These are phyloP conservation scores for Stegodyphus dumicola DNA, from an alignment of 1,140 invertebrate genomes.

Conservation along the genomic window DNA sequence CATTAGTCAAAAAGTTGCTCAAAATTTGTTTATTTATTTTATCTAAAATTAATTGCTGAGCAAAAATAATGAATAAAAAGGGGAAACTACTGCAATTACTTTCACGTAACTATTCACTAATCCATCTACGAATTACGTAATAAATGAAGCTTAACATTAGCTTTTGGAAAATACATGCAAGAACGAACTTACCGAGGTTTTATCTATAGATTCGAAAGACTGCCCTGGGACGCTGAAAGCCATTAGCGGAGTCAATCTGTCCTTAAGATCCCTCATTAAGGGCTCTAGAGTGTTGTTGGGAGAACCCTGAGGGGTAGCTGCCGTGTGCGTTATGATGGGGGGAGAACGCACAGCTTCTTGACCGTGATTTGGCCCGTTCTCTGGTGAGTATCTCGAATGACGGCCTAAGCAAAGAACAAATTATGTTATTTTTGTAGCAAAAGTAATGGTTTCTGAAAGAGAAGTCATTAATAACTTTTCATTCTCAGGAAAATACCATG, in stretches of 20 bases:
- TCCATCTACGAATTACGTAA: too few relatives aligned
- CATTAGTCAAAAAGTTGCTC: too few relatives aligned
- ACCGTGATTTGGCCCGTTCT: slow-evolving; percentile 1
- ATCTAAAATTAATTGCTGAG: too few relatives aligned
- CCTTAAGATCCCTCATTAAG: slow-evolving; percentile 73
- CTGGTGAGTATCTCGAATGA: slow-evolving; percentile 18
- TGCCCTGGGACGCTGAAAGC: slow-evolving; percentile 69
- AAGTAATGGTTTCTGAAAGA: neutral
- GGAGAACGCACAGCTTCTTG: slow-evolving; percentile 67
- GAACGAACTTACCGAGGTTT: slow-evolving; percentile 62
- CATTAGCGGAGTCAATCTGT: slow-evolving; percentile 70
- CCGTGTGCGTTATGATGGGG: slow-evolving; percentile 94
- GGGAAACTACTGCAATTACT: too few relatives aligned
- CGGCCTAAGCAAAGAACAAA: neutral
- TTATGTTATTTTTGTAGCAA: neutral
- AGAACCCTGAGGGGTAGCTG: slow-evolving; percentile 93
- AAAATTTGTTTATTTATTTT: too few relatives aligned
- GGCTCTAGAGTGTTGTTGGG: slow-evolving; percentile 88
- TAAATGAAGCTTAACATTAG: too few relatives aligned
- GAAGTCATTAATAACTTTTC: too few relatives aligned
- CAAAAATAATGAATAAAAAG: too few relatives aligned
- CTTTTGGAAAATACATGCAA: too few relatives aligned
- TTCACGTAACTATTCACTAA: too few relatives aligned
- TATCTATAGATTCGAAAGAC: slow-evolving; percentile 75
- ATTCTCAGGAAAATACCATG: too few relatives aligned